phyloP scores from a whole-genome alignment of 1,140 invertebrate genomes.

The Lysiphlebus fabarum region DNA sequence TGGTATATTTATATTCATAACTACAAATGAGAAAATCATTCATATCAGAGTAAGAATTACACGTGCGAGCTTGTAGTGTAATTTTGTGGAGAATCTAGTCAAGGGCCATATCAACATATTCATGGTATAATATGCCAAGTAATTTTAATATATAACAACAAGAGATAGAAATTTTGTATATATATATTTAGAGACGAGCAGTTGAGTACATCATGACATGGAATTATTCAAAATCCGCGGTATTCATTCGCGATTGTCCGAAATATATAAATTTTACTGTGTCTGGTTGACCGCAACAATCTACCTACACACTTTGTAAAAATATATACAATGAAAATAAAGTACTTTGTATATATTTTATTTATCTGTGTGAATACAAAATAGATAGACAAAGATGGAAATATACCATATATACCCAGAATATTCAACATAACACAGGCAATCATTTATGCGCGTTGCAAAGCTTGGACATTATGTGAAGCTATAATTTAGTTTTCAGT shows the following conservation, averaged over 20 bases:
- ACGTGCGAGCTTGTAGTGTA: no score
- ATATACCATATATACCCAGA: constrained; percentile 28
- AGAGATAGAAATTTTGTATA: no score
- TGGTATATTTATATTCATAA: no score
- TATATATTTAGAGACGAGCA: neutral
- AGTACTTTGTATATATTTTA: neutral
- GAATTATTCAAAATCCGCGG: constrained; percentile 53
- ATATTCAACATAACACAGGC: constrained; percentile 56
- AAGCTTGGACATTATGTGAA: constrained; percentile 40
- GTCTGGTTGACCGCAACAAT: constrained; percentile 28
- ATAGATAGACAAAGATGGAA: constrained; percentile 12
- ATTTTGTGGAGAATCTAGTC: no score
- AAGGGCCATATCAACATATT: no score
- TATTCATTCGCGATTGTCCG: constrained; percentile 41
- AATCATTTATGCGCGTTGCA: constrained; percentile 54
- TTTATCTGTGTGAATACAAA: neutral
- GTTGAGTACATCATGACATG: constrained; percentile 1
- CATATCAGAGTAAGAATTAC: no score
- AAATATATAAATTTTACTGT: constrained; percentile 53
- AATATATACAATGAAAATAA: constrained; percentile 3
- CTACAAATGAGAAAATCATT: no score
- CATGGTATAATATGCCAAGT: no score
- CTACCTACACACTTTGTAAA: constrained; percentile 40
- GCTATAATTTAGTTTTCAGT: constrained; percentile 51
- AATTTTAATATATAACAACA: no score